Evolutionary conservation across 2,888 invertebrate genomes (phyloP).

Genomic region (Callinectes sapidus): DNA sequence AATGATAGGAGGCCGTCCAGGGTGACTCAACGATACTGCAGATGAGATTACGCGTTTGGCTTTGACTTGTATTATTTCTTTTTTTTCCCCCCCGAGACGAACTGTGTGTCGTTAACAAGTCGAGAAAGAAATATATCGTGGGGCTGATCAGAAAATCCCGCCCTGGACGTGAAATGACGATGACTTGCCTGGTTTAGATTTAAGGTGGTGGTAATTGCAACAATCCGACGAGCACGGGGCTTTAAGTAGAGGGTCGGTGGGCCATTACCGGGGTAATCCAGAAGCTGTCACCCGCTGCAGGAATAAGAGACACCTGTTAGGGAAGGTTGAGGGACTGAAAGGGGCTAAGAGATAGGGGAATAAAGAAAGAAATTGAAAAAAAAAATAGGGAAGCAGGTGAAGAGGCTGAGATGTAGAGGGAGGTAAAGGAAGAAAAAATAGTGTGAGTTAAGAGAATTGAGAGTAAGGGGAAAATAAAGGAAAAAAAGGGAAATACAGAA

Average conservation of each 20-base stretch:
- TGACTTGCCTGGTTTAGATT: constrained; percentile 21
- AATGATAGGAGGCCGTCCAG: constrained; percentile 11
- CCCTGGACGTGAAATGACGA: constrained; percentile 25
- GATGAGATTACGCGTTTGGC: constrained; percentile 3
- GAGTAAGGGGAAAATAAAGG: not conserved
- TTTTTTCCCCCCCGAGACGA: not conserved
- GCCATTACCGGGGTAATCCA: constrained; percentile 17
- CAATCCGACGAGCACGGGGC: constrained; percentile 16
- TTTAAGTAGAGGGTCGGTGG: constrained; percentile 7
- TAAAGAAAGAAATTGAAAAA: not conserved
- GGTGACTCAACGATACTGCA: not conserved
- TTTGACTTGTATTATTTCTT: not conserved
- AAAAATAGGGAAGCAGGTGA: not conserved
- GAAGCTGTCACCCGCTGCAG: not conserved
- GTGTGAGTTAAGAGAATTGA: not conserved
- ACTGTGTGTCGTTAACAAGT: constrained; percentile 17
- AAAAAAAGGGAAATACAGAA: not conserved
- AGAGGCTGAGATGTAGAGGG: not conserved
- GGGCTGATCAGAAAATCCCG: constrained; percentile 21
- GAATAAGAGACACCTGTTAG: not conserved
- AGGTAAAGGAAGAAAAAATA: not conserved
- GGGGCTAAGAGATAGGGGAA: not conserved
- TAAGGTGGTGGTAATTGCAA: constrained; percentile 11
- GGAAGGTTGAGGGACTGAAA: not conserved
- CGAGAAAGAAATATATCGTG: constrained; percentile 18